Evolutionary conservation across 2,113 vertebrate genomes (phyloP), one percentile per base, ranked within the genome.

Genomic region (Salvelinus fontinalis): DNA sequence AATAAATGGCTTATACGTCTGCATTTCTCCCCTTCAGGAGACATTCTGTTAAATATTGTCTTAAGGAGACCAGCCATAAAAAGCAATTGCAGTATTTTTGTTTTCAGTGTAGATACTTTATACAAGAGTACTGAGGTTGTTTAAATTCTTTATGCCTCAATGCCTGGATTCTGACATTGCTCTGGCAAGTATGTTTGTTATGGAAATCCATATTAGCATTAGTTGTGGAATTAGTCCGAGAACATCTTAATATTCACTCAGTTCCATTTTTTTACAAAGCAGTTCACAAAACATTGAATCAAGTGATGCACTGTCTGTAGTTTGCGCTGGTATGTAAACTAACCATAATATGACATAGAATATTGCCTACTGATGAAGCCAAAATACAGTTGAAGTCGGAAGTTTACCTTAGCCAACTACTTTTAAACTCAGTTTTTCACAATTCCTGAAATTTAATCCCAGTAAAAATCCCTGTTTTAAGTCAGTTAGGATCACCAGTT

Each of bases 31-130:
- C 64, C 82, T 74, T 78, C 75, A 75, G 77, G 80, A 72, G 75
- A 67, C 44, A 69, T 44, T 44, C 44, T 51, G 80, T 75, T 44
- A 75, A 77, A 80, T 82, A 82, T 82, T 82, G 77, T 66, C 74
- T 75, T 80, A 75, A 78, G 70, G 44, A 72, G 77, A 79, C 75
- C 51, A 76, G 78, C 79, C 7, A 69, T 16, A 69, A 8, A 69
- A 11, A 12, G 67, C 39, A 44, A 44, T 39, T 69, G 62, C 5
- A 22, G 62, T 64, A 62, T 20, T 62, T 66, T 14, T 4, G 62
- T 64, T 66, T 27, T 66, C 64, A 27, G 11, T 66, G 64, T n/a
- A n/a, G 59, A 11, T 62, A n/a, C 13, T 62, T 66, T 27, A 13
- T n/a, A 29, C 22, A 18, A 13, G 5, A 66, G 64, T 66, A 66